A percentile compares a stretch with the other conserved stretches of the same genome.
Evolutionary conservation across 2,797 vertebrate species (phyloP).

Genomic region (Podargus strigoides): DNA sequence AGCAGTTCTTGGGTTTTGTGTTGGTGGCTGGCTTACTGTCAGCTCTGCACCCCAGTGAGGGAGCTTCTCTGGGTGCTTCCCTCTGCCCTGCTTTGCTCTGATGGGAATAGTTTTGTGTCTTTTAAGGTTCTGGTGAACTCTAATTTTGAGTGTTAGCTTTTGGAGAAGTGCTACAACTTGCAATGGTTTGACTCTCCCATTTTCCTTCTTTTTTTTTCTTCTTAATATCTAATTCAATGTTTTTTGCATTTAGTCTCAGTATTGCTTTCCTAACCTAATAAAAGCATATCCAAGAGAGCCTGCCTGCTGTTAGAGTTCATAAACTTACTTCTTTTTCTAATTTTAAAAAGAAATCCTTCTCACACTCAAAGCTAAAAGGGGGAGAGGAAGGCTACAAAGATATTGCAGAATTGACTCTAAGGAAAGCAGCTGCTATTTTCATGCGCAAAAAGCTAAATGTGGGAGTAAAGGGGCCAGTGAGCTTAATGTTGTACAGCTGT

Average conservation of each 20-base stretch:
- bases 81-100: neutral
- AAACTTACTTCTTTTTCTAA: neutral
- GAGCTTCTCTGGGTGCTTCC: neutral
- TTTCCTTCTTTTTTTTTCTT: neutral
- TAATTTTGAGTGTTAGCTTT: neutral
- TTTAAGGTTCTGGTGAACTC: neutral
- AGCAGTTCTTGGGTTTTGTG: neutral
- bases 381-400: neutral
- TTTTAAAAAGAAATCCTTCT: slow-evolving; percentile 29
- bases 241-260: neutral
- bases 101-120: neutral
- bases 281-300: neutral
- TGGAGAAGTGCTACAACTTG: neutral
- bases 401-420: neutral
- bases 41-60: neutral
- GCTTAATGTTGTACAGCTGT: neutral
- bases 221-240: neutral
- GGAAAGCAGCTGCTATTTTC: slow-evolving; percentile 35
- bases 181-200: neutral
- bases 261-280: neutral
- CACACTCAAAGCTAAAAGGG: neutral
- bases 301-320: neutral
- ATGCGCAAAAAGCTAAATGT: neutral
- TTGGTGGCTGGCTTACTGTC: neutral
- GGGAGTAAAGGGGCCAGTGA: neutral